Percentiles rank a stretch among this genome's conserved stretches.
phyloP scores from a whole-genome alignment of 1,140 invertebrate genomes.

The Drosophila bipectinata region DNA sequence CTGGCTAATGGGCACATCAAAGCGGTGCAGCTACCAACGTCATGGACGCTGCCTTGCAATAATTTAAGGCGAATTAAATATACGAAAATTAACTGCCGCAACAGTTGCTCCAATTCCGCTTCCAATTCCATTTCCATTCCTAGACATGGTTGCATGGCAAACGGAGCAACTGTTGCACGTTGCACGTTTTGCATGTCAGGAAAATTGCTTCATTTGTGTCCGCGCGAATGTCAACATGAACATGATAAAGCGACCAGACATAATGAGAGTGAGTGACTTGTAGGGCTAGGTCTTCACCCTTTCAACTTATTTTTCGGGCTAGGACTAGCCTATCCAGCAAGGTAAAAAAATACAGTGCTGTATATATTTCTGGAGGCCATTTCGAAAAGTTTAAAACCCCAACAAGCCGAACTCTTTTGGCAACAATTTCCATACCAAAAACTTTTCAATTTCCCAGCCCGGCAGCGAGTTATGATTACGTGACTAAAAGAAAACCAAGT shows the following conservation, averaged over 20 bases:
- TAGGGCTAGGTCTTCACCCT: slow-evolving; percentile 52
- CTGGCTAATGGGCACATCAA: slow-evolving; percentile 59
- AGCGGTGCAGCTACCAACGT: slow-evolving; percentile 53
- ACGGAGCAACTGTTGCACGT: slow-evolving; percentile 77
- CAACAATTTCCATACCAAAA: slow-evolving; percentile 20
- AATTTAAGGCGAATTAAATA: slow-evolving; percentile 80
- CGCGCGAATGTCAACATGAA: slow-evolving; percentile 76
- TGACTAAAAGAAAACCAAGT: slow-evolving; percentile 46
- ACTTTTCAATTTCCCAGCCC: slow-evolving; percentile 54
- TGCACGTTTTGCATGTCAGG: slow-evolving; percentile 79
- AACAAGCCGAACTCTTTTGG: neutral
- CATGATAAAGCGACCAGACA: slow-evolving; percentile 75
- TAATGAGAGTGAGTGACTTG: slow-evolving; percentile 73
- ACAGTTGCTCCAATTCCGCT: slow-evolving; percentile 48
- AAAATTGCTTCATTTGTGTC: slow-evolving; percentile 81
- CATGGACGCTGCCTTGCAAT: slow-evolving; percentile 57
- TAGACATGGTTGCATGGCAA: slow-evolving; percentile 18
- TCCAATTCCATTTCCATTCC: slow-evolving; percentile 26
- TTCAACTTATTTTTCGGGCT: slow-evolving; percentile 6
- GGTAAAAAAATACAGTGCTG: neutral
- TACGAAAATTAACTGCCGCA: slow-evolving; percentile 75
- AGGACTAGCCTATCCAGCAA: slow-evolving; percentile 16
- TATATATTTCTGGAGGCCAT: slow-evolving; percentile 15
- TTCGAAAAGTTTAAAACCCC: neutral
- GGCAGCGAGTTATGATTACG: slow-evolving; percentile 52